Evolutionary conservation across 2,113 vertebrate genomes (phyloP).

Genomic region (Alectura lathami): DNA sequence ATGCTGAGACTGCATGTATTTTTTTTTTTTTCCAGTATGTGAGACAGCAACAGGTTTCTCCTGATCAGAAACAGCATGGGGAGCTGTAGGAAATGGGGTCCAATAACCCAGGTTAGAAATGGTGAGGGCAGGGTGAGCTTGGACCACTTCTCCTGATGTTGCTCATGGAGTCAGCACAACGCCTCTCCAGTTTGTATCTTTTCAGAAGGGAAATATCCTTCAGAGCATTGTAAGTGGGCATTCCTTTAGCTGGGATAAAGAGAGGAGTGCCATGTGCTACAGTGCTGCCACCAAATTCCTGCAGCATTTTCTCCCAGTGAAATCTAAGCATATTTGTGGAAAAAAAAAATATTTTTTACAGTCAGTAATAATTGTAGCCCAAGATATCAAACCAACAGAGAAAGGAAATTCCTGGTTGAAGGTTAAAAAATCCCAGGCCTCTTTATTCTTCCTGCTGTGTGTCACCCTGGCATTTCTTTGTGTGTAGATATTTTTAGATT

Average conservation of each 20-base stretch:
- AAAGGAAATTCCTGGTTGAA: neutral
- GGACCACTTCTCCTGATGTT: neutral
- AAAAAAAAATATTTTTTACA: neutral
- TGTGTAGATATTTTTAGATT: neutral
- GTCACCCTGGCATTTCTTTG: neutral
- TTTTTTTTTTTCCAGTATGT: neutral
- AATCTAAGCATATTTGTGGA: neutral
- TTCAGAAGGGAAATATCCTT: neutral
- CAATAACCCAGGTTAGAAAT: neutral
- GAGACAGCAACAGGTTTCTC: neutral
- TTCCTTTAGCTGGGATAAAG: neutral
- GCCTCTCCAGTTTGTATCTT: neutral
- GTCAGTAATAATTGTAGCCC: neutral
- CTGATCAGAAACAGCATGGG: accelerated
- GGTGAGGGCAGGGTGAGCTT: neutral
- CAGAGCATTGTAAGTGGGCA: accelerated
- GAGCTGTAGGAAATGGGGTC: neutral
- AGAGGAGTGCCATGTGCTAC: neutral
- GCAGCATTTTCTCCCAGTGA: neutral
- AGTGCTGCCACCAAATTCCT: neutral
- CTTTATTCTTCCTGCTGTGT: neutral
- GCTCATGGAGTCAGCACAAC: too few relatives aligned
- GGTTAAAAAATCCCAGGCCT: neutral
- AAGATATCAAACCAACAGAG: neutral
- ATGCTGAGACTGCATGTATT: neutral